Conservation (phyloP, 2,888 invertebrate genomes). For the Bombylius major region DNA sequence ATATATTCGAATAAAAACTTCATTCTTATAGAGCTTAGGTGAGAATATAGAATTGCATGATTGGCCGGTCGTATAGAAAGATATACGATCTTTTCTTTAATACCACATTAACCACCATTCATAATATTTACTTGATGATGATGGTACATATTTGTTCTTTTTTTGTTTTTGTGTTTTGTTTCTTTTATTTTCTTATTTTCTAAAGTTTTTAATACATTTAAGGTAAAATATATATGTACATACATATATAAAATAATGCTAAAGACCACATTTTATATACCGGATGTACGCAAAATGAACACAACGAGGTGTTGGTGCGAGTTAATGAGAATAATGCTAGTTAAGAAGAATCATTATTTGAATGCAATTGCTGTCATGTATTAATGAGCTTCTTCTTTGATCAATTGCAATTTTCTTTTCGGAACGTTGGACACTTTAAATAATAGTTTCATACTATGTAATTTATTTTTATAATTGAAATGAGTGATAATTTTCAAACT, state of each 20-base stretch:
- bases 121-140: too few species aligned
- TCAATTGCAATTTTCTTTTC: neutral
- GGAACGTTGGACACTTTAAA: neutral
- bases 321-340: neutral
- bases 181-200: too few species aligned
- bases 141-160: too few species aligned
- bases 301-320: constrained; percentile 6
- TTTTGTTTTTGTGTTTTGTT: too few species aligned
- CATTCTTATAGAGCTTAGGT: too few species aligned
- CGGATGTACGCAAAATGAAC: neutral
- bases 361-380: too few species aligned
- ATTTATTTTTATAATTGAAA: neutral
- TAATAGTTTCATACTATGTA: neutral
- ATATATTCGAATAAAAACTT: too few species aligned
- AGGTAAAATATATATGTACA: neutral
- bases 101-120: too few species aligned
- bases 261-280: too few species aligned
- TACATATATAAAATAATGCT: neutral
- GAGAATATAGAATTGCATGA: constrained; percentile 1
- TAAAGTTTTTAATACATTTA: too few species aligned
- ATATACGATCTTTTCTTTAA: too few species aligned
- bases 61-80: neutral
- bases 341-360: too few species aligned
- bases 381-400: neutral
- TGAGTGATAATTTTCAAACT: neutral